Conservation (phyloP, 1,140 invertebrate species). For the Drosophila mauritiana region DNA sequence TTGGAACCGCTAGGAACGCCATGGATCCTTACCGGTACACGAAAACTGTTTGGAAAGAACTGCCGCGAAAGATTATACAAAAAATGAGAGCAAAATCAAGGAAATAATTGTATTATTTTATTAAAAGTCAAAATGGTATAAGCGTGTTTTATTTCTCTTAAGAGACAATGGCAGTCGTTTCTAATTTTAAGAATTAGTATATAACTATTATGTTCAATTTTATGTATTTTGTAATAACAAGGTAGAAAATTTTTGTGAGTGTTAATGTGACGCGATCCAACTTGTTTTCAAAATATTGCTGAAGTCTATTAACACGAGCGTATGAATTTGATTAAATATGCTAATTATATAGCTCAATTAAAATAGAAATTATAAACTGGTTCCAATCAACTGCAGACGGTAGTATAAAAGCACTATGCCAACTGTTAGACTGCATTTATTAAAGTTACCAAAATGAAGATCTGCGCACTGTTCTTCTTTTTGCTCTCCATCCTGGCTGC, state of each 20-base stretch:
- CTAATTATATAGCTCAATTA: too few relatives aligned
- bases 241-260: too few relatives aligned
- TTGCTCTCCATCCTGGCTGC: not conserved
- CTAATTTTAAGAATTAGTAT: too few relatives aligned
- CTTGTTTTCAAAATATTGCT: too few relatives aligned
- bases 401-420: constrained; percentile 3
- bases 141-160: not conserved
- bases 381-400: too few relatives aligned
- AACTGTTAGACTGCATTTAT: not conserved
- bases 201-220: too few relatives aligned
- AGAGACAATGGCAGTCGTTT: too few relatives aligned
- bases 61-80: not conserved
- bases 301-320: too few relatives aligned
- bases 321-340: not conserved
- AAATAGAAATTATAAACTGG: not conserved
- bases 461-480: not conserved
- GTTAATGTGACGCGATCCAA: too few relatives aligned
- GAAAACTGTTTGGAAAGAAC: not conserved
- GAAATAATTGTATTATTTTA: not conserved
- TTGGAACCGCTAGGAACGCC: not conserved
- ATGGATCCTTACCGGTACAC: constrained; percentile 1
- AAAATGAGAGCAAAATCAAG: not conserved
- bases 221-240: too few relatives aligned
- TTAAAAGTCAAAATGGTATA: not conserved
- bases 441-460: constrained; percentile 5